Percentiles rank a stretch among this genome's conserved stretches.
phyloP scores from a whole-genome alignment of 2,797 vertebrate species.

The Myotis pilosus region DNA sequence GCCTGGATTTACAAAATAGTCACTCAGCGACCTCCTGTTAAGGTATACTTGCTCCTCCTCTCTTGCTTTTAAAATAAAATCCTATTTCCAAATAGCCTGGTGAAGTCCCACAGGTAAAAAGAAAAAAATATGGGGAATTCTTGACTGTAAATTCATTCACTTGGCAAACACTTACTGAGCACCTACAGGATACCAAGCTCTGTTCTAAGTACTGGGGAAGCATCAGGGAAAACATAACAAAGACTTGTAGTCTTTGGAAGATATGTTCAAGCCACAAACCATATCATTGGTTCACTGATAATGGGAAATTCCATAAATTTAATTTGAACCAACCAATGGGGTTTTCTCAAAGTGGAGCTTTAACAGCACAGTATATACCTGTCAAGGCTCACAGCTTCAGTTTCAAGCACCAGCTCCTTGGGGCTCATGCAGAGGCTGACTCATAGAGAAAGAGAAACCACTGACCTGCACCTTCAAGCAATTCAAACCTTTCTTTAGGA shows the following conservation, averaged over 20 bases:
- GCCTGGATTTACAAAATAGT: background rate
- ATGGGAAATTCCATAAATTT: background rate
- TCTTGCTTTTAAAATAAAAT: conserved; percentile 39
- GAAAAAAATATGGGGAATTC: background rate
- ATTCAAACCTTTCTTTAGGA: conserved; percentile 33
- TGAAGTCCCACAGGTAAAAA: background rate
- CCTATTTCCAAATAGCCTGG: background rate
- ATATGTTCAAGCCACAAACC: background rate
- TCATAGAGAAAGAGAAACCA: background rate
- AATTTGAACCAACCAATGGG: background rate
- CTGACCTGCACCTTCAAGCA: background rate
- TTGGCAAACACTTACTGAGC: background rate
- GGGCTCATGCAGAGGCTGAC: background rate
- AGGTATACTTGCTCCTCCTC: background rate
- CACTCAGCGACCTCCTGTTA: background rate
- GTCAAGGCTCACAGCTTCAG: background rate
- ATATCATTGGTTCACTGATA: accelerated
- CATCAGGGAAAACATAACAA: background rate
- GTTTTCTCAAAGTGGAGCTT: background rate
- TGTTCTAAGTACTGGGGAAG: background rate
- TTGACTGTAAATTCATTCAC: background rate
- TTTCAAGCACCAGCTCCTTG: background rate
- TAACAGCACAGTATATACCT: too few species aligned
- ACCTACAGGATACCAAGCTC: too few species aligned
- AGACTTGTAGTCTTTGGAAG: background rate